Percentiles rank a stretch among this genome's conserved stretches.
phyloP scores from a whole-genome alignment of 2,113 vertebrate species.

The Crocuta crocuta region DNA sequence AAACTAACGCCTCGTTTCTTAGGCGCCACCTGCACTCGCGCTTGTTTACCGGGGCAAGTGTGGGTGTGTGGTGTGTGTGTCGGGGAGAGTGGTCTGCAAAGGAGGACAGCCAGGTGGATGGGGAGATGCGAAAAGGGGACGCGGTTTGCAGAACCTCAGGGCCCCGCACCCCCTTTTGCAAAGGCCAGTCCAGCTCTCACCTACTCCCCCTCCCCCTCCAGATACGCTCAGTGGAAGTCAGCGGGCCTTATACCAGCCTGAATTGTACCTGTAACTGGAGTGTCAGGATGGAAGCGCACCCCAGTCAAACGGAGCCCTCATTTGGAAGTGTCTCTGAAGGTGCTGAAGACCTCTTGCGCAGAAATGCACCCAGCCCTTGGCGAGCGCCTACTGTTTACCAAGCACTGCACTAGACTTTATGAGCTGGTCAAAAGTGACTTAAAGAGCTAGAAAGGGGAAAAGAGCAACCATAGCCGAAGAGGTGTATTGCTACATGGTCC shows the following conservation, averaged over 20 bases:
- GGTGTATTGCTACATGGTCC: neutral
- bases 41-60: neutral
- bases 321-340: neutral
- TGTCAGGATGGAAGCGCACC: neutral
- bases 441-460: neutral
- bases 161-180: neutral
- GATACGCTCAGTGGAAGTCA: rapidly evolving
- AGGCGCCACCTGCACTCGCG: neutral
- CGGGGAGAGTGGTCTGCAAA: neutral
- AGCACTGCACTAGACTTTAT: neutral
- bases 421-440: neutral
- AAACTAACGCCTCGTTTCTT: neutral
- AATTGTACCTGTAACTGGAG: neutral
- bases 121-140: neutral
- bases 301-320: rapidly evolving
- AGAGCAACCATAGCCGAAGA: neutral
- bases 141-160: neutral
- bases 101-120: neutral
- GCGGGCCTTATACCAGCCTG: too few species aligned
- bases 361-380: neutral
- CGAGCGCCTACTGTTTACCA: neutral
- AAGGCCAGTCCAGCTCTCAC: neutral
- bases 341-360: neutral
- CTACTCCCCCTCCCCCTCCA: rapidly evolving
- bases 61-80: too few species aligned